phyloP scores from a whole-genome alignment of 2,888 invertebrate species.

The Spilosoma lubricipeda region DNA sequence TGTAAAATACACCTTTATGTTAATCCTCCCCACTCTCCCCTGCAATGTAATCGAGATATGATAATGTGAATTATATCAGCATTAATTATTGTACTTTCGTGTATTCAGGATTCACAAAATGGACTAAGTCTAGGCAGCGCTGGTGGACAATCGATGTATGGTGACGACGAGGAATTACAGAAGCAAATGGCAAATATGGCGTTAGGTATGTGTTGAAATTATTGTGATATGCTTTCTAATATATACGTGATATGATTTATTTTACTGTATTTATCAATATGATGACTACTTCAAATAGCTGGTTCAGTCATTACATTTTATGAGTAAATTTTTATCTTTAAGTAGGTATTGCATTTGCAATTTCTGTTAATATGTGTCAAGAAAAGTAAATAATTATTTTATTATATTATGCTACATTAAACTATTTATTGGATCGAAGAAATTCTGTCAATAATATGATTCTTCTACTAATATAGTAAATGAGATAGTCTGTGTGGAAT shows the following conservation, averaged over 20 bases:
- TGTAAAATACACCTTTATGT: background rate
- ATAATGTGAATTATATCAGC: background rate
- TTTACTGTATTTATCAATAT: background rate
- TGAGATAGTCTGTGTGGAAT: too few species aligned
- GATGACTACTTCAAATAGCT: background rate
- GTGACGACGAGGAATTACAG: conserved; percentile 90
- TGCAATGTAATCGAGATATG: background rate
- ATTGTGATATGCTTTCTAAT: background rate
- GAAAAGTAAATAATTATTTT: too few species aligned
- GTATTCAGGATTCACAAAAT: conserved; percentile 80
- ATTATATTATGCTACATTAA: too few species aligned
- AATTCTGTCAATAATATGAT: too few species aligned
- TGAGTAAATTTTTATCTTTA: too few species aligned
- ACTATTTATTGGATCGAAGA: too few species aligned
- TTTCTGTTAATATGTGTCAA: too few species aligned
- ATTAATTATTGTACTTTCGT: background rate
- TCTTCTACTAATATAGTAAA: too few species aligned
- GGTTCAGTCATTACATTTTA: background rate
- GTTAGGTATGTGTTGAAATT: conserved; percentile 67
- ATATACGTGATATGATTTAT: background rate
- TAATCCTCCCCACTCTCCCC: background rate
- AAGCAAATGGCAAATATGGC: conserved; percentile 90
- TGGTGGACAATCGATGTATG: conserved; percentile 88
- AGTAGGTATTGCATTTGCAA: too few species aligned
- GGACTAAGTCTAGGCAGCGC: conserved; percentile 83